A percentile compares a stretch with the other conserved stretches of the same genome.
Evolutionary conservation across 1,140 invertebrate genomes (phyloP).

Genomic region (Centruroides sculpturatus): DNA sequence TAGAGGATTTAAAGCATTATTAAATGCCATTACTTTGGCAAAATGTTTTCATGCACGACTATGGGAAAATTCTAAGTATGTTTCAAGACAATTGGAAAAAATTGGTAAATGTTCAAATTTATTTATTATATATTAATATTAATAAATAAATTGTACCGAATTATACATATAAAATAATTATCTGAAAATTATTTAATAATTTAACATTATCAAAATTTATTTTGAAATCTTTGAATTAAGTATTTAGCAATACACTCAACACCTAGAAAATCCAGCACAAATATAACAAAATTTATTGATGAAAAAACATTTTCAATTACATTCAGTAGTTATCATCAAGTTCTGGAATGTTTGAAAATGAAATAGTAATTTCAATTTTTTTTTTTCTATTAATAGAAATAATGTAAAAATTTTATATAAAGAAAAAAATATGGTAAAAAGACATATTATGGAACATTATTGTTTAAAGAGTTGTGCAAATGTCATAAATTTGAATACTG

Average conservation of each 20-base stretch:
- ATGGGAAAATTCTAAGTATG: slow-evolving; percentile 57
- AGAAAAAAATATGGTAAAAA: too few relatives aligned
- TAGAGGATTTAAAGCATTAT: slow-evolving; percentile 28
- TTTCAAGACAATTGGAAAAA: slow-evolving; percentile 51
- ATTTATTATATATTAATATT: not conserved
- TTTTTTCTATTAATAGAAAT: too few relatives aligned
- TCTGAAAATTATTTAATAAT: not conserved
- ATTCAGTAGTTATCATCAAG: not conserved
- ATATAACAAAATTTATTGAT: too few relatives aligned
- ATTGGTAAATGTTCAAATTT: slow-evolving; percentile 38
- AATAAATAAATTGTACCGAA: not conserved
- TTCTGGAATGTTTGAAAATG: too few relatives aligned
- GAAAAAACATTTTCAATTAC: not conserved
- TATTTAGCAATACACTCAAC: too few relatives aligned
- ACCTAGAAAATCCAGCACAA: too few relatives aligned
- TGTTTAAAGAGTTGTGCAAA: too few relatives aligned
- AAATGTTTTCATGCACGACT: slow-evolving; percentile 50
- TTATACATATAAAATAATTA: not conserved
- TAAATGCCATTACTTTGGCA: slow-evolving; percentile 42
- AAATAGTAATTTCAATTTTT: too few relatives aligned
- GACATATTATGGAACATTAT: too few relatives aligned
- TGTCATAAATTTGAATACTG: too few relatives aligned
- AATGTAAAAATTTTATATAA: too few relatives aligned
- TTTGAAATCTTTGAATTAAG: not conserved
- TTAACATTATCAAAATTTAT: not conserved